These are phyloP conservation scores for Acanthornis magna DNA, from an alignment of 2,797 vertebrate genomes.

Conservation along the genomic window DNA sequence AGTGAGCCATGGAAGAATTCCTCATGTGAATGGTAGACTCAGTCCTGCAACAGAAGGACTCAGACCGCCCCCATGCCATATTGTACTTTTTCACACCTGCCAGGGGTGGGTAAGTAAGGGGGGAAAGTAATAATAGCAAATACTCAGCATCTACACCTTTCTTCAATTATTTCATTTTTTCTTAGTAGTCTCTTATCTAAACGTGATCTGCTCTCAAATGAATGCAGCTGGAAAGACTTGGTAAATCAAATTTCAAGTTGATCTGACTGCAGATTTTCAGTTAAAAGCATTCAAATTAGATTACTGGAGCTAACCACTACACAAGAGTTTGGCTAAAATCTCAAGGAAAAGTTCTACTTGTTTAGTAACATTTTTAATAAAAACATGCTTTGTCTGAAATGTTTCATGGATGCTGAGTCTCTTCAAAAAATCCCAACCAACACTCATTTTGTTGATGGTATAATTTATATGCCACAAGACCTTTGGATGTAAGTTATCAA, in stretches of 20 bases:
- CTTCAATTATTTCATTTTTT: background rate
- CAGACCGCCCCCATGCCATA: background rate
- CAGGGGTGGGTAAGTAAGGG: background rate
- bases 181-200: background rate
- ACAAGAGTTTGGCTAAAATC: background rate
- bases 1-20: background rate
- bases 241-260: background rate
- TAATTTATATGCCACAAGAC: background rate
- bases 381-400: background rate
- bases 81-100: background rate
- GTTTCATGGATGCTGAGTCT: background rate
- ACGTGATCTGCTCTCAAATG: background rate
- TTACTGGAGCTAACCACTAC: background rate
- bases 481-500: background rate
- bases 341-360: background rate
- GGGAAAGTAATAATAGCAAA: background rate
- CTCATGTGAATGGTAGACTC: background rate
- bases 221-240: background rate
- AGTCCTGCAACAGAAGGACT: background rate
- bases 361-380: background rate
- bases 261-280: background rate
- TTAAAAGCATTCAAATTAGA: background rate
- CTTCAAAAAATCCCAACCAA: background rate
- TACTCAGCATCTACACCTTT: background rate
- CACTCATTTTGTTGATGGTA: background rate